Evolutionary conservation across 2,888 invertebrate genomes (phyloP).

Genomic region (Drosophila dives): DNA sequence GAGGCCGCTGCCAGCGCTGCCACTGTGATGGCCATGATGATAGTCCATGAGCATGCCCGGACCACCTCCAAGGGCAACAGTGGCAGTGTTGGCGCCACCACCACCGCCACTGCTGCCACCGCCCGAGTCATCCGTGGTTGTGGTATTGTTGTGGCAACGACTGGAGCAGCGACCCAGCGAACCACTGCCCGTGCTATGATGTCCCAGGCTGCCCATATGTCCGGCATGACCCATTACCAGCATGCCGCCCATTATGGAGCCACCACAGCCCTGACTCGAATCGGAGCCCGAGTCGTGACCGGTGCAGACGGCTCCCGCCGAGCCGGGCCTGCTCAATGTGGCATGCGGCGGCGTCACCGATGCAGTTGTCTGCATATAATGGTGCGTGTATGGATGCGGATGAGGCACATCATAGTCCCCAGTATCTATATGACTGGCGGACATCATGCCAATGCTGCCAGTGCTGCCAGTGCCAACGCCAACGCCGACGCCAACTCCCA

Average conservation of each 20-base stretch:
- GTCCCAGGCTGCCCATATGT: slow-evolving; percentile 79
- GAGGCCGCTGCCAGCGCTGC: slow-evolving; percentile 82
- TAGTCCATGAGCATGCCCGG: slow-evolving; percentile 76
- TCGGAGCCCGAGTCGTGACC: slow-evolving; percentile 85
- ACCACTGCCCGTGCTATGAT: slow-evolving; percentile 83
- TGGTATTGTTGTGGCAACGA: slow-evolving; percentile 83
- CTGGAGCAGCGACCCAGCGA: slow-evolving; percentile 84
- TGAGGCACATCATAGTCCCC: slow-evolving; percentile 85
- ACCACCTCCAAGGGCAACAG: slow-evolving; percentile 48
- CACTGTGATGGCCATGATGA: slow-evolving; percentile 83
- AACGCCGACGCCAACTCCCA: slow-evolving; percentile 64
- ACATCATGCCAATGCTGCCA: slow-evolving; percentile 83
- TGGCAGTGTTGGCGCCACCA: slow-evolving; percentile 47
- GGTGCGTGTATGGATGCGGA: slow-evolving; percentile 85
- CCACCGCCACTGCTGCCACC: slow-evolving; percentile 83
- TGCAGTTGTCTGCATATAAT: slow-evolving; percentile 85
- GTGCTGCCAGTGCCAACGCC: slow-evolving; percentile 69
- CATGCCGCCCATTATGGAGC: slow-evolving; percentile 84
- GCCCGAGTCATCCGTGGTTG: slow-evolving; percentile 83
- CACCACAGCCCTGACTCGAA: slow-evolving; percentile 84
- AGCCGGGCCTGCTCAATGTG: slow-evolving; percentile 84
- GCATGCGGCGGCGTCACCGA: slow-evolving; percentile 85
- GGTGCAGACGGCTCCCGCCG: slow-evolving; percentile 84
- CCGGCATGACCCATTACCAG: slow-evolving; percentile 72
- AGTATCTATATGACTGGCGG: slow-evolving; percentile 84